Percentiles rank a stretch among this genome's conserved stretches.
Conservation (phyloP, 2,888 invertebrate species). For the Scrobipalpa costella region DNA sequence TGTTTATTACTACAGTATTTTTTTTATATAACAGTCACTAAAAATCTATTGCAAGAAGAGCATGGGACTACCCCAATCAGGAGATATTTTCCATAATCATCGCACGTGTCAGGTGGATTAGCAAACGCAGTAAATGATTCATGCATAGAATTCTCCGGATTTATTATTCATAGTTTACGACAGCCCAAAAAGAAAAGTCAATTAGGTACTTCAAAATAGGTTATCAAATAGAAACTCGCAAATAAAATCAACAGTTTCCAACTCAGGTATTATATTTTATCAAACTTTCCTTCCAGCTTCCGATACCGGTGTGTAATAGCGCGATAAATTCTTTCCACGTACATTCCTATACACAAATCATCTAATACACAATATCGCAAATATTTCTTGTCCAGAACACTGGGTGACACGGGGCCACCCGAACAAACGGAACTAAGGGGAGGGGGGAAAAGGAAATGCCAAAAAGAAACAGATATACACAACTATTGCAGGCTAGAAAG, state of each 20-base stretch:
- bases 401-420: constrained; percentile 68
- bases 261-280: constrained; percentile 34
- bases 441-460: constrained; percentile 55
- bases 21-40: too few relatives aligned
- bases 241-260: not conserved
- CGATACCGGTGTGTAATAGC: constrained; percentile 30
- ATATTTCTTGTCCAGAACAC: constrained; percentile 76
- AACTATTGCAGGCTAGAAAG: constrained; percentile 44
- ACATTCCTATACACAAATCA: constrained; percentile 74
- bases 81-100: too few relatives aligned
- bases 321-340: constrained; percentile 63
- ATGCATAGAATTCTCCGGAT: too few relatives aligned
- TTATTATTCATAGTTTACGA: too few relatives aligned
- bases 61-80: too few relatives aligned
- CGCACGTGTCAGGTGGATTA: too few relatives aligned
- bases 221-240: not conserved
- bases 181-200: too few relatives aligned
- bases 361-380: constrained; percentile 77
- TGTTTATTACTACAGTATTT: too few relatives aligned
- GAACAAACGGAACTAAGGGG: constrained; percentile 61
- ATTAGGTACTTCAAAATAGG: not conserved
- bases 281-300: constrained; percentile 12
- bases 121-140: too few relatives aligned
- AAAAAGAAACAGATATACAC: constrained; percentile 55
- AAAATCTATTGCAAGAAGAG: too few relatives aligned